Evolutionary conservation across 2,797 vertebrate species (phyloP).

Genomic region (Pangasius djambal): DNA sequence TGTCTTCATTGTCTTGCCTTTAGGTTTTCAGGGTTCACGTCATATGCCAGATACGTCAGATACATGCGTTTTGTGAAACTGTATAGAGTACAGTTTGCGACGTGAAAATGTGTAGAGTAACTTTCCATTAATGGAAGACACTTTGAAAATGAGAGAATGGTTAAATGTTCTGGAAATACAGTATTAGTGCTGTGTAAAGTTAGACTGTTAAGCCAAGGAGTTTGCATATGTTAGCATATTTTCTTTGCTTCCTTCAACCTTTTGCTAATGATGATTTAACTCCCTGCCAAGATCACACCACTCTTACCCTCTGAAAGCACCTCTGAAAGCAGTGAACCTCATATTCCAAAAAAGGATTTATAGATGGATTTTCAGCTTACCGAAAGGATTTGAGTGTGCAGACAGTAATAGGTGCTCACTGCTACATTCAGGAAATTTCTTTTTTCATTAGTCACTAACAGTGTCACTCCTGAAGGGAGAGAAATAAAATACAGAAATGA

Average conservation of each 20-base stretch:
- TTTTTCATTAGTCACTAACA: not conserved
- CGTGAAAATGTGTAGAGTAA: not conserved
- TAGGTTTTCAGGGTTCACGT: not conserved
- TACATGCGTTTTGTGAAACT: not conserved
- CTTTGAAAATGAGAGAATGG: not conserved
- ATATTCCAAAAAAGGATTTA: constrained; percentile 13
- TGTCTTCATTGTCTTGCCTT: not conserved
- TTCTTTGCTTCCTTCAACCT: not conserved
- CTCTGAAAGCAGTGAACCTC: constrained; percentile 16
- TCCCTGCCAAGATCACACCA: not conserved
- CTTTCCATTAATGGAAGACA: not conserved
- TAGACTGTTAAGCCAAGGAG: not conserved
- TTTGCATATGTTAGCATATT: constrained; percentile 1
- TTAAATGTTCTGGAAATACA: not conserved
- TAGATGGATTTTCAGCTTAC: constrained; percentile 16
- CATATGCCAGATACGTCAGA: not conserved
- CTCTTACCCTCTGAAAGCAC: not conserved
- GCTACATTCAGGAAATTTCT: not conserved
- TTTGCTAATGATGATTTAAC: constrained; percentile 18
- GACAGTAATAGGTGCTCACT: not conserved
- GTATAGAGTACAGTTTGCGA: not conserved
- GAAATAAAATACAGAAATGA: not conserved
- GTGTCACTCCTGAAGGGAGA: not conserved
- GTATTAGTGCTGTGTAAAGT: not conserved
- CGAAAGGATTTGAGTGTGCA: constrained; percentile 2